phyloP scores from a whole-genome alignment of 2,113 vertebrate species.

The Vulpes lagopus region DNA sequence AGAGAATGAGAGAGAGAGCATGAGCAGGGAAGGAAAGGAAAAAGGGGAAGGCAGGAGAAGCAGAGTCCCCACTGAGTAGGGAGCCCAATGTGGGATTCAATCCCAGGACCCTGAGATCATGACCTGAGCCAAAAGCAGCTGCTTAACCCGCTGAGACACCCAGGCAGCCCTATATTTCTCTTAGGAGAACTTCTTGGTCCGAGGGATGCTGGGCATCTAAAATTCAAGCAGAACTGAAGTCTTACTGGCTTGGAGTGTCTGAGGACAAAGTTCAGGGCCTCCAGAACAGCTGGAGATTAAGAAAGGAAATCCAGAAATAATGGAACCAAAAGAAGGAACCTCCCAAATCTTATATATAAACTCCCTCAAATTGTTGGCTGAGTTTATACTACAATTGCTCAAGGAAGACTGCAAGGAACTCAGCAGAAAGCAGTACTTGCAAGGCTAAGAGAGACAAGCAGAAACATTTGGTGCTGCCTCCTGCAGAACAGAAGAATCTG shows the following conservation, averaged over 20 bases:
- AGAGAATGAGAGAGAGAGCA: background rate
- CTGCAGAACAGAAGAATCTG: background rate
- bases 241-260: background rate
- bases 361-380: background rate
- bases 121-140: background rate
- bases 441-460: background rate
- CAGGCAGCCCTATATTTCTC: background rate
- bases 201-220: background rate
- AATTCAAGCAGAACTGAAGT: background rate
- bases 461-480: background rate
- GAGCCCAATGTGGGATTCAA: background rate
- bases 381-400: background rate
- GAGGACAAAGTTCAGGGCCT: background rate
- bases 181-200: background rate
- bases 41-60: background rate
- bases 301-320: background rate
- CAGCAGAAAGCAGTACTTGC: background rate
- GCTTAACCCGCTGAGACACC: background rate
- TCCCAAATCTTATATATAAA: background rate
- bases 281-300: background rate
- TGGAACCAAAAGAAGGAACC: background rate
- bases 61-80: background rate
- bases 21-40: background rate
- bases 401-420: background rate
- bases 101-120: background rate